These are phyloP conservation scores for Styela clava DNA, from an alignment of 23 tunicate genomes.

Conservation along the genomic window DNA sequence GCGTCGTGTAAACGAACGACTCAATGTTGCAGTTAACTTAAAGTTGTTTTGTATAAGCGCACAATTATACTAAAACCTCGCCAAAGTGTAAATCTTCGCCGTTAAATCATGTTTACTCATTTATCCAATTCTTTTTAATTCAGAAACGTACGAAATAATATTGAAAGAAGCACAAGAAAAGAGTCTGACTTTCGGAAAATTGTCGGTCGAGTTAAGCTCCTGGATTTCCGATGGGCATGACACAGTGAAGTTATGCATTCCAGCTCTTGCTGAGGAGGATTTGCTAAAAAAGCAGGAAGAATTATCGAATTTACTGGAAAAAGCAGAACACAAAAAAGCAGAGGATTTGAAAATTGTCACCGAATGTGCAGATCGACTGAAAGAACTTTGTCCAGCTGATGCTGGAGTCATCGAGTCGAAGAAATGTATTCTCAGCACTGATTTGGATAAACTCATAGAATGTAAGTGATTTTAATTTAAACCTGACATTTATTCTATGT, in stretches of 20 bases:
- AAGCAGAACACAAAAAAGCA: neutral
- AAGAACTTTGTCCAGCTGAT: slow-evolving; percentile 8
- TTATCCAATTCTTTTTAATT: neutral
- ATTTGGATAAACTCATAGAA: slow-evolving; percentile 23
- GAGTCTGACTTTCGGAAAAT: neutral
- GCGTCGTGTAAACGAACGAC: too few relatives aligned
- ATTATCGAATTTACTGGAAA: neutral
- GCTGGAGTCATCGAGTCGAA: neutral
- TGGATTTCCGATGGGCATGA: neutral
- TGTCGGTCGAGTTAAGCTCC: neutral
- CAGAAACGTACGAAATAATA: slow-evolving; percentile 1
- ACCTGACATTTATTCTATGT: neutral
- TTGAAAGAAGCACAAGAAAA: slow-evolving; percentile 19
- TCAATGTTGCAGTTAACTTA: too few relatives aligned
- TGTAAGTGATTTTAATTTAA: neutral
- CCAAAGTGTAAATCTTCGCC: too few relatives aligned
- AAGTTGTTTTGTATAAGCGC: too few relatives aligned
- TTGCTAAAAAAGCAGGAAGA: slow-evolving; percentile 13
- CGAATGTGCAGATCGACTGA: slow-evolving; percentile 16
- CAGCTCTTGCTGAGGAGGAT: slow-evolving; percentile 11
- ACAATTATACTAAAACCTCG: too few relatives aligned
- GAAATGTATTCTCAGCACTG: neutral
- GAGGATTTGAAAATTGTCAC: slow-evolving; percentile 11
- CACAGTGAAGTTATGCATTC: slow-evolving; percentile 1
- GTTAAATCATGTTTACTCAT: too few relatives aligned